phyloP scores from a whole-genome alignment of 1,140 invertebrate genomes.

The Ctenoplectra terminalis region DNA sequence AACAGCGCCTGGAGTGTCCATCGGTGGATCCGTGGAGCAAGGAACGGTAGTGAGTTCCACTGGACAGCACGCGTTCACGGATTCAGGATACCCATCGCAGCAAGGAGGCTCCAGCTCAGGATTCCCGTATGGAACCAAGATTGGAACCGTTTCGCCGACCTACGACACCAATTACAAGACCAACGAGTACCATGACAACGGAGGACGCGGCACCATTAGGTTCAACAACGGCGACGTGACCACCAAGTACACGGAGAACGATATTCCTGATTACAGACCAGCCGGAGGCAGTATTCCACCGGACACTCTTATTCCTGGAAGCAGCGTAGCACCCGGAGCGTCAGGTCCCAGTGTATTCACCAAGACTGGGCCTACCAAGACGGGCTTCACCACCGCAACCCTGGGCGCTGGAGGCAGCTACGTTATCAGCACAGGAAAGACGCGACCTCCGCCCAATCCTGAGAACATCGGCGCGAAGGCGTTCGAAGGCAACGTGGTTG shows the following conservation, averaged over 20 bases:
- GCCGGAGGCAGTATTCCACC: constrained; percentile 54
- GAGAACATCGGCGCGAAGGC: constrained; percentile 77
- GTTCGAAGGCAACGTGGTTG: constrained; percentile 71
- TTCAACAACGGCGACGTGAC: constrained; percentile 73
- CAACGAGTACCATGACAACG: constrained; percentile 74
- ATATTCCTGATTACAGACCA: constrained; percentile 62
- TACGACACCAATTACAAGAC: constrained; percentile 63
- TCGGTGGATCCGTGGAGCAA: constrained; percentile 47
- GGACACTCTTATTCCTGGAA: constrained; percentile 46
- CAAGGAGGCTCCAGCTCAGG: not conserved
- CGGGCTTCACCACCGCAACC: constrained; percentile 78
- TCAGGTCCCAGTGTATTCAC: constrained; percentile 57
- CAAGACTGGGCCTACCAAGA: constrained; percentile 79
- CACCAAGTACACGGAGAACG: constrained; percentile 70
- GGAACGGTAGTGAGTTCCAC: constrained; percentile 54
- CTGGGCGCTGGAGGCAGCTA: constrained; percentile 78
- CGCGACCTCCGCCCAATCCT: constrained; percentile 63
- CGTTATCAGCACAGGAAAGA: constrained; percentile 64
- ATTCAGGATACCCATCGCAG: constrained; percentile 34
- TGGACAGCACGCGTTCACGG: constrained; percentile 8
- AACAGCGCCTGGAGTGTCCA: constrained; percentile 44
- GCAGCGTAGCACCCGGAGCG: constrained; percentile 11
- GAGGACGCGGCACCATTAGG: constrained; percentile 69
- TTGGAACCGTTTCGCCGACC: not conserved
- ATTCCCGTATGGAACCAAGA: not conserved